phyloP scores from a whole-genome alignment of 2,113 vertebrate species.

The Podiceps cristatus region DNA sequence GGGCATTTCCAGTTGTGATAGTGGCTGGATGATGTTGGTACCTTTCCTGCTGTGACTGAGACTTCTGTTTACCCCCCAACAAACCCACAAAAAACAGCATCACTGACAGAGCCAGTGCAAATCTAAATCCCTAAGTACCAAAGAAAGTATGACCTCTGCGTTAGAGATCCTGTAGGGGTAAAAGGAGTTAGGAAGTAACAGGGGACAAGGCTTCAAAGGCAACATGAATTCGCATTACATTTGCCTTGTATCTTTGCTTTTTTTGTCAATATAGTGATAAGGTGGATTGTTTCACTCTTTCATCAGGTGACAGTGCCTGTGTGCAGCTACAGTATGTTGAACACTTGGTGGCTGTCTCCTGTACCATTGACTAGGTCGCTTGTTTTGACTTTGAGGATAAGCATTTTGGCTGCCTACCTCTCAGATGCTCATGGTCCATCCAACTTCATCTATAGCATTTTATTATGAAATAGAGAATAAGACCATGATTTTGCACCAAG shows the following conservation, averaged over 20 bases:
- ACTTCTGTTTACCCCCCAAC: background rate
- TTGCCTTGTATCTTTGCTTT: background rate
- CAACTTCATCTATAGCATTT: background rate
- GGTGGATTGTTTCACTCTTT: background rate
- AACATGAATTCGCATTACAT: background rate
- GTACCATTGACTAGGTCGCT: accelerated
- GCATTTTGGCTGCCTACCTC: background rate
- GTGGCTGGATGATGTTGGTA: background rate
- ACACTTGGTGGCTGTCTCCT: background rate
- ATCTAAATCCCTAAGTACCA: background rate
- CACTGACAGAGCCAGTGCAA: background rate
- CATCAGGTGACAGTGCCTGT: background rate
- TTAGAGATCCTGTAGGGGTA: background rate
- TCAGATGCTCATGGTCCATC: background rate
- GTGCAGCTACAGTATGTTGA: background rate
- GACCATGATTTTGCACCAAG: background rate
- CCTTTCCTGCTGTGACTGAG: background rate
- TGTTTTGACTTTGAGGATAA: background rate
- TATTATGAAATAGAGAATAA: background rate
- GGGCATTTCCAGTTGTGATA: background rate
- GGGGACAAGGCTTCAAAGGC: background rate
- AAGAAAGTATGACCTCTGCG: background rate
- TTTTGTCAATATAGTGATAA: background rate
- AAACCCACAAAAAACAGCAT: accelerated
- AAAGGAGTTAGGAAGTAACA: background rate